Evolutionary conservation across 2,113 vertebrate species (phyloP).

Genomic region (Tragelaphus strepsiceros): DNA sequence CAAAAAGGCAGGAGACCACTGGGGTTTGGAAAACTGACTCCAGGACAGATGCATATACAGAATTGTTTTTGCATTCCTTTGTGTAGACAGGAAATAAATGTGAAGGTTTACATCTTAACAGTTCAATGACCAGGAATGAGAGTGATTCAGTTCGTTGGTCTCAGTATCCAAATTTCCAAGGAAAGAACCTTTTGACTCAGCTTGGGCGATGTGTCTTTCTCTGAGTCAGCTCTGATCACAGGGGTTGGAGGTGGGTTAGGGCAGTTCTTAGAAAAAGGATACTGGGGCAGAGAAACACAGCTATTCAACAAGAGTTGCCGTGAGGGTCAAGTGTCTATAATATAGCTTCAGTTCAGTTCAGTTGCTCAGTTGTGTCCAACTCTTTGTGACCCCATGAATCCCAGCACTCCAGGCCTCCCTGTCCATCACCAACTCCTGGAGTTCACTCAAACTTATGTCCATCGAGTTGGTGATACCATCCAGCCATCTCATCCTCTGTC

Average conservation of each 20-base stretch:
- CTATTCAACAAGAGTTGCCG: not conserved
- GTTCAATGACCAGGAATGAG: not conserved
- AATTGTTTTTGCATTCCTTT: not conserved
- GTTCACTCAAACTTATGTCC: too few species aligned
- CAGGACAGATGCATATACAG: not conserved
- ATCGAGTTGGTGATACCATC: too few species aligned
- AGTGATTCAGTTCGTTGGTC: not conserved
- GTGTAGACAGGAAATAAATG: not conserved
- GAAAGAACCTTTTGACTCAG: not conserved
- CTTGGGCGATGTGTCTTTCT: not conserved
- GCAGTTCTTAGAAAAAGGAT: not conserved
- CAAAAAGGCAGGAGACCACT: not conserved
- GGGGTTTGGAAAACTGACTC: not conserved
- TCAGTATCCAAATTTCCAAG: not conserved
- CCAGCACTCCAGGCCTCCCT: too few species aligned
- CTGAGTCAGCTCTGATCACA: not conserved
- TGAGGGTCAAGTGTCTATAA: not conserved
- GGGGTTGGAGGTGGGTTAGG: not conserved
- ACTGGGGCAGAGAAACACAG: not conserved
- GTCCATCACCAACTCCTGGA: too few species aligned
- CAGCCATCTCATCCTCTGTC: too few species aligned
- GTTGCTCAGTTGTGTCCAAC: too few species aligned
- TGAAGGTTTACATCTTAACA: not conserved
- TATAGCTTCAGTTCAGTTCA: too few species aligned
- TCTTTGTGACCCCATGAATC: too few species aligned